Base-by-base conservation (phyloP, 2,113 vertebrate genomes). In the Chlorocebus sabaeus region DNA sequence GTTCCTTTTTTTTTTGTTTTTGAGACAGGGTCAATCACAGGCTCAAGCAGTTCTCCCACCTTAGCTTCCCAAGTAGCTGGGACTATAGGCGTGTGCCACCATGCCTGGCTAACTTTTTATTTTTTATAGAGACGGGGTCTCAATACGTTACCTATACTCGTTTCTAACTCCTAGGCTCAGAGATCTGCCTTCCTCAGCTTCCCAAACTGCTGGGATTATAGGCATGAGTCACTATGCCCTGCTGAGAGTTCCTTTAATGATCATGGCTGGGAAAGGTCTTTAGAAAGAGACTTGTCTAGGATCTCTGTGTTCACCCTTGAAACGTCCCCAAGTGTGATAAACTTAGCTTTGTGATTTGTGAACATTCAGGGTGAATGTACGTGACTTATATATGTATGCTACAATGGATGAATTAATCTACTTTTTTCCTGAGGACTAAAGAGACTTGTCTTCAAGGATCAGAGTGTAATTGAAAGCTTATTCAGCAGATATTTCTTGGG, bases 161-260 rank as follows among this genome's bases (percentile, higher is more conserved):
- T 64, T 64, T 64, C 61, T 14, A 64, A 64, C 61, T 64, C 27
- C 61, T 32, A 27, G 61, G 27, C 61, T 64, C 61, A 64, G 30
- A 13, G 61, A 30, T 64, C 61, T 1, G 13, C 27, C 61, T 64
- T 64, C 27, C 12, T 32, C 12, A 64, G 27, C 61, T 64, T 64
- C 61, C 27, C 27, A 32, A 64, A 64, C 11, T 64, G 12, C 12
- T 64, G 27, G 61, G 27, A 64, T 64, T 64, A 32, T 32, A 64
- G 61, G 27, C 61, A 64, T 32, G 27, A 64, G 27, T 64, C 27
- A 64, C 61, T 30, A 64, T 32, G 13, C 30, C 61, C 61, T 10
- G 52, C 84, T 79, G 35, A 96, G 91, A 78, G 50, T 94, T 80
- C n/a, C 70, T 92, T 85, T 81, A 95, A 38, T 89, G 45, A 90